A percentile compares a stretch with the other conserved stretches of the same genome.
Conservation (phyloP, 2,888 invertebrate genomes). For the Crossocerus cetratus region DNA sequence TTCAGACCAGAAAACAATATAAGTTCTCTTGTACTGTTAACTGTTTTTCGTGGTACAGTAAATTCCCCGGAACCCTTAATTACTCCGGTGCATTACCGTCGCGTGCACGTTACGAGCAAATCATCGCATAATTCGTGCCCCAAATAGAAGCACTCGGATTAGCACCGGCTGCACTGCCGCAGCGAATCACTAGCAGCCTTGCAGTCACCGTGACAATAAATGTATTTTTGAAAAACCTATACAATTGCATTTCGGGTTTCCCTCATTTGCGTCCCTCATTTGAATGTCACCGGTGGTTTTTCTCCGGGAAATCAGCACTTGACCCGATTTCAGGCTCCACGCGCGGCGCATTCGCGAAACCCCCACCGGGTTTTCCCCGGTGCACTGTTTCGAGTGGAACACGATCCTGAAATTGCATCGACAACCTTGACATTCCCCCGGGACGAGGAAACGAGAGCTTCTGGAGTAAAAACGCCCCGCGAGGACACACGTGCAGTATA, state of each 20-base stretch:
- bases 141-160: slow-evolving; percentile 1
- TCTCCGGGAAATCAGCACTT: slow-evolving; percentile 32
- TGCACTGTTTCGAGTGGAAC: slow-evolving; percentile 15
- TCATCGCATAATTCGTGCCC: neutral
- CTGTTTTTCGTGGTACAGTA: neutral
- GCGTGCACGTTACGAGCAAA: slow-evolving; percentile 2
- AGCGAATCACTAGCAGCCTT: too few species aligned
- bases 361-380: slow-evolving; percentile 21
- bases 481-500: neutral
- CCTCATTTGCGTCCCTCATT: neutral
- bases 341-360: slow-evolving; percentile 10
- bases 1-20: too few species aligned
- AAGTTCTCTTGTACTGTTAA: too few species aligned
- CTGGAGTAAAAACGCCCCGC: slow-evolving; percentile 41
- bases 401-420: slow-evolving; percentile 52
- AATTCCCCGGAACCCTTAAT: slow-evolving; percentile 7
- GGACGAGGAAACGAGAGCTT: slow-evolving; percentile 49
- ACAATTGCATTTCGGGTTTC: neutral
- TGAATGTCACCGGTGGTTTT: neutral
- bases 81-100: slow-evolving; percentile 9
- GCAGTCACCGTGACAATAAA: too few species aligned
- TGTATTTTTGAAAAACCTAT: too few species aligned
- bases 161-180: too few species aligned
- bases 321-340: slow-evolving; percentile 37
- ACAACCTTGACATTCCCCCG: slow-evolving; percentile 60